Percentiles rank a stretch among this genome's conserved stretches.
Evolutionary conservation across 2,113 vertebrate genomes (phyloP).

Genomic region (Dipodomys stephensi): DNA sequence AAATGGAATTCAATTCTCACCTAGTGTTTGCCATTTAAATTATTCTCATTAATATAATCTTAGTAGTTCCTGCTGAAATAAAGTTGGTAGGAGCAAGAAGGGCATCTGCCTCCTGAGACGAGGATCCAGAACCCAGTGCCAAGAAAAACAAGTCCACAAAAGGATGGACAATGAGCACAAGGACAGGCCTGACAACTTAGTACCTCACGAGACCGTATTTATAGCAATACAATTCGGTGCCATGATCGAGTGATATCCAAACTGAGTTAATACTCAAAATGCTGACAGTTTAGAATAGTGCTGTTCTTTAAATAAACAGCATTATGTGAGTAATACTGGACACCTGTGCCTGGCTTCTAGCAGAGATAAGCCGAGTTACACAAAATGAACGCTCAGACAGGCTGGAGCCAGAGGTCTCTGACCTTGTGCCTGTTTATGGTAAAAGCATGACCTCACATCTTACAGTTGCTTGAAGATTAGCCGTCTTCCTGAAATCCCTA

Average conservation of each 20-base stretch:
- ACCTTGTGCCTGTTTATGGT: not conserved
- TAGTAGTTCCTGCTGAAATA: no score
- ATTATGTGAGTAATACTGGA: not conserved
- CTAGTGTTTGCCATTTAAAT: not conserved
- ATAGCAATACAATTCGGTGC: not conserved
- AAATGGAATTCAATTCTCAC: not conserved
- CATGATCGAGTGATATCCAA: not conserved
- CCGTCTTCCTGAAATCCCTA: not conserved
- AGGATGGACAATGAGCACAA: not conserved
- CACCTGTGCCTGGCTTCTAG: not conserved
- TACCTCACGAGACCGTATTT: accelerated
- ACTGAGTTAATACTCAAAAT: not conserved
- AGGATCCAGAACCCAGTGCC: not conserved
- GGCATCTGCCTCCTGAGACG: not conserved
- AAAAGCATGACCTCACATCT: slow-evolving; percentile 11
- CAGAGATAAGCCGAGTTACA: not conserved
- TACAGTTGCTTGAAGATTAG: not conserved
- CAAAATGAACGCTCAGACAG: not conserved
- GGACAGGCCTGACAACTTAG: not conserved
- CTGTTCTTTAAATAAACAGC: not conserved
- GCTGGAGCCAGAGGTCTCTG: not conserved
- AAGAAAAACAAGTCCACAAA: not conserved
- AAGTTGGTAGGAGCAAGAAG: no score
- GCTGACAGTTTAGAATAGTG: not conserved
- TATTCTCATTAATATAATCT: not conserved